Evolutionary conservation across 2,888 invertebrate genomes (phyloP).

Genomic region (Griposia aprilina): DNA sequence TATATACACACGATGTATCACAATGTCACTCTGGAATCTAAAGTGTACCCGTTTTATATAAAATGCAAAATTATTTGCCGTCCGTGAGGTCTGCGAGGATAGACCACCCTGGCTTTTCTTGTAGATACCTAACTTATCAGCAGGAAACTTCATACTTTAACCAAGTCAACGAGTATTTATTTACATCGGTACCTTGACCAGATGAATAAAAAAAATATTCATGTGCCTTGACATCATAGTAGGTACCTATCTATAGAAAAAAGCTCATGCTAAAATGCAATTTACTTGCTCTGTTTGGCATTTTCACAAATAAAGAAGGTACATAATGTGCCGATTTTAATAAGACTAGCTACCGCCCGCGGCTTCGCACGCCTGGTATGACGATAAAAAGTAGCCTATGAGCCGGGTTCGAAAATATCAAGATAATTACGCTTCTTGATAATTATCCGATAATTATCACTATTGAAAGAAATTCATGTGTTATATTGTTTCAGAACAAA

Average conservation of each 20-base stretch:
- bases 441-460: too few species aligned
- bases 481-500: too few species aligned
- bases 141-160: background rate
- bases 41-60: slow-evolving; percentile 21
- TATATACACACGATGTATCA: slow-evolving; percentile 20
- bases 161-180: background rate
- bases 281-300: background rate
- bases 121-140: too few species aligned
- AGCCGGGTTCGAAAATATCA: too few species aligned
- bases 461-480: too few species aligned
- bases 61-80: slow-evolving; percentile 5
- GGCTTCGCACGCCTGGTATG: too few species aligned
- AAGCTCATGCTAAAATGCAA: background rate
- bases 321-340: background rate
- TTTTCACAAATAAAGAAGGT: background rate
- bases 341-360: too few species aligned
- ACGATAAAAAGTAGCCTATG: too few species aligned
- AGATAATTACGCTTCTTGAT: too few species aligned
- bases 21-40: slow-evolving; percentile 27
- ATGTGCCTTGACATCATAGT: background rate
- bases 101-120: slow-evolving; percentile 4
- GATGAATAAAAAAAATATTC: too few species aligned
- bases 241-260: background rate
- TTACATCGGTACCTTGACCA: background rate
- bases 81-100: background rate